phyloP scores from a whole-genome alignment of 2,113 vertebrate genomes.

The Chaetodon auriga region DNA sequence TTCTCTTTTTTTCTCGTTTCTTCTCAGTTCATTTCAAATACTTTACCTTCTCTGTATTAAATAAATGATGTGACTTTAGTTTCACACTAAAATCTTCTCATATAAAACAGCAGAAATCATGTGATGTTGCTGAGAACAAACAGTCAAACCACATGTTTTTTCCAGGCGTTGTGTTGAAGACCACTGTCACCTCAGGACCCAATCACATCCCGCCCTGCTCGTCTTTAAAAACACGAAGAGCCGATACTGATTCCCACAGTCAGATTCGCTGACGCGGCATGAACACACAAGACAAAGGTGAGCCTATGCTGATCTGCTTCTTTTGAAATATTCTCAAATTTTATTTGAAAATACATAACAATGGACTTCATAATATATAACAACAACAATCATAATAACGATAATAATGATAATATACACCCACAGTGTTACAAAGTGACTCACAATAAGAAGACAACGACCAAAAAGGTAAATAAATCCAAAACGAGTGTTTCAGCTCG shows the following conservation, averaged over 20 bases:
- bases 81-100: neutral
- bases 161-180: neutral
- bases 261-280: slow-evolving; percentile 4
- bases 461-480: neutral
- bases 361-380: too few relatives aligned
- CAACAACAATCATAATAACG: too few relatives aligned
- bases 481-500: too few relatives aligned
- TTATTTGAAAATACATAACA: neutral
- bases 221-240: neutral
- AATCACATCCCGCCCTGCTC: neutral
- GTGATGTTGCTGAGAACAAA: slow-evolving; percentile 8
- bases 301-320: slow-evolving; percentile 3
- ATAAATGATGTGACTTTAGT: neutral
- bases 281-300: slow-evolving; percentile 32
- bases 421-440: too few relatives aligned
- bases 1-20: neutral
- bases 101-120: neutral
- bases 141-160: slow-evolving; percentile 34
- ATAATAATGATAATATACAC: too few relatives aligned
- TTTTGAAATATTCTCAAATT: neutral
- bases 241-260: neutral
- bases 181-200: slow-evolving; percentile 38
- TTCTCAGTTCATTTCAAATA: neutral
- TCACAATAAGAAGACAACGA: too few relatives aligned
- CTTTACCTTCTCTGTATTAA: neutral